phyloP scores from a whole-genome alignment of 2,888 invertebrate genomes.

The Polylopha cassiicola region DNA sequence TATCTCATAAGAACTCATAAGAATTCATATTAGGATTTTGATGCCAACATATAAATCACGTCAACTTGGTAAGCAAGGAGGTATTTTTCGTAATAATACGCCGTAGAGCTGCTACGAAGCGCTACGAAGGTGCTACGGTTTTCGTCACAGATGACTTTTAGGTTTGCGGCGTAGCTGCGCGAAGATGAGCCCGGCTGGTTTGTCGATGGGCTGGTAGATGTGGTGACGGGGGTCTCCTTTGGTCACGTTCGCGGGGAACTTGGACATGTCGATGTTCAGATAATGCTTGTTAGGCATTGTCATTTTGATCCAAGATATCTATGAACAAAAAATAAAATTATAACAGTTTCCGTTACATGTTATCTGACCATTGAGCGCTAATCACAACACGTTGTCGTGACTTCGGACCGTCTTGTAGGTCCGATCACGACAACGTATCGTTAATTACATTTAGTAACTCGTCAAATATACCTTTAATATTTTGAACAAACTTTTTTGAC shows the following conservation, averaged over 20 bases:
- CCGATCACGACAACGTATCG: too few species aligned
- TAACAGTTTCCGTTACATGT: too few species aligned
- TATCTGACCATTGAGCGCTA: too few species aligned
- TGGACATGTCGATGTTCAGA: slow-evolving; percentile 84
- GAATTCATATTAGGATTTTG: too few species aligned
- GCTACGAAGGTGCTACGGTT: slow-evolving; percentile 64
- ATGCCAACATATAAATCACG: too few species aligned
- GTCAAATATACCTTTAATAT: too few species aligned
- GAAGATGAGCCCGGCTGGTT: slow-evolving; percentile 86
- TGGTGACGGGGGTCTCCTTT: slow-evolving; percentile 80
- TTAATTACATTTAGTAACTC: too few species aligned
- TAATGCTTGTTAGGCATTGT: slow-evolving; percentile 90
- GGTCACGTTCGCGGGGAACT: slow-evolving; percentile 81
- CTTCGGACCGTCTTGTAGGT: too few species aligned
- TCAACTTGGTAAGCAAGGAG: slow-evolving; percentile 1
- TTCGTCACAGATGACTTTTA: slow-evolving; percentile 70
- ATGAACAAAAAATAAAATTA: slow-evolving; percentile 33
- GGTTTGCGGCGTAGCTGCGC: slow-evolving; percentile 82
- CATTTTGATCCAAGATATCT: slow-evolving; percentile 84
- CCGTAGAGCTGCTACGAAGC: slow-evolving; percentile 31
- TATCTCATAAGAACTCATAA: too few species aligned
- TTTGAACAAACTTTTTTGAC: too few species aligned
- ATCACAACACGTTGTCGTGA: too few species aligned
- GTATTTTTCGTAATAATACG: slow-evolving; percentile 9
- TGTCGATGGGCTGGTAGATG: slow-evolving; percentile 86